phyloP scores from a whole-genome alignment of 2,113 vertebrate genomes.

The Cathartes aura region DNA sequence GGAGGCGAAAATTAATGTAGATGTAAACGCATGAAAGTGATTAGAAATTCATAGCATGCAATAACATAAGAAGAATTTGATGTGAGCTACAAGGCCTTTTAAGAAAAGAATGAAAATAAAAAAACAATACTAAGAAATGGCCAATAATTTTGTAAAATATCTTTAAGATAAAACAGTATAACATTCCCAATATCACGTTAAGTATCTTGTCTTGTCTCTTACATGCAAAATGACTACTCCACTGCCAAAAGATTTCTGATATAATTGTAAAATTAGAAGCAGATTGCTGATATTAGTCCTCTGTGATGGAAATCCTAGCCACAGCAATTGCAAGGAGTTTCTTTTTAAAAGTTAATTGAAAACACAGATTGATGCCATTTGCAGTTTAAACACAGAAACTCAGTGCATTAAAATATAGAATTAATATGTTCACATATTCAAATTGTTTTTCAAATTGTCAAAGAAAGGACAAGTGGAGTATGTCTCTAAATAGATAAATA shows the following conservation, averaged over 20 bases:
- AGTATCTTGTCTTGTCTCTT: background rate
- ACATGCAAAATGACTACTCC: background rate
- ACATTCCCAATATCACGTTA: background rate
- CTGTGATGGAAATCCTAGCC: slow-evolving; percentile 21
- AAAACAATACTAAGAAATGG: background rate
- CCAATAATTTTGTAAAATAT: background rate
- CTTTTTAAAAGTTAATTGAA: slow-evolving; percentile 54
- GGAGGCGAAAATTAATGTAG: background rate
- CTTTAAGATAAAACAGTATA: background rate
- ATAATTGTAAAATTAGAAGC: slow-evolving; percentile 42
- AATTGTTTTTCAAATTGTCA: background rate
- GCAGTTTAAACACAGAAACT: slow-evolving; percentile 60
- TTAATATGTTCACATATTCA: background rate
- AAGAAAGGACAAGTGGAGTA: background rate
- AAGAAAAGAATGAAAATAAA: background rate
- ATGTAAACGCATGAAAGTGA: background rate
- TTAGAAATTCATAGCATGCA: background rate
- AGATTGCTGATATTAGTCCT: slow-evolving; percentile 27
- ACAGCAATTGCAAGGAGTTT: slow-evolving; percentile 13
- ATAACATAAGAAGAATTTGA: background rate
- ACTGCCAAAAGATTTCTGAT: background rate
- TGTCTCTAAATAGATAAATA: background rate
- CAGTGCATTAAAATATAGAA: slow-evolving; percentile 9
- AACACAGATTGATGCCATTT: slow-evolving; percentile 39
- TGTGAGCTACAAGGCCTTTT: background rate